phyloP scores from a whole-genome alignment of 2,797 vertebrate genomes.

The Xiphophorus birchmanni region DNA sequence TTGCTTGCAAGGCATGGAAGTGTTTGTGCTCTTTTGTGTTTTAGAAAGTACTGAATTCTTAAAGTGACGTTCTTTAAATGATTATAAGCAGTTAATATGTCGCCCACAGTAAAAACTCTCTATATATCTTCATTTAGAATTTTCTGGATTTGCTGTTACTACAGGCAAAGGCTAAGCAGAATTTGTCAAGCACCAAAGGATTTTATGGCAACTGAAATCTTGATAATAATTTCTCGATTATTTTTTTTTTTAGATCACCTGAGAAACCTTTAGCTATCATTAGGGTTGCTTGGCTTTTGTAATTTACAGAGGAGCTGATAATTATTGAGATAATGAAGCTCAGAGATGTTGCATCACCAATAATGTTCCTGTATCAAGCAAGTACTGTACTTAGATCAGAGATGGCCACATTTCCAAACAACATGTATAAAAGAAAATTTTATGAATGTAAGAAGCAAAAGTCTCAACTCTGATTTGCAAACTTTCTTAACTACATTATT shows the following conservation, averaged over 20 bases:
- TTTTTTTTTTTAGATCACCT: background rate
- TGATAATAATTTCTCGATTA: background rate
- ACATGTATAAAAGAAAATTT: background rate
- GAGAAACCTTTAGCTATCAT: background rate
- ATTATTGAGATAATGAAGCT: background rate
- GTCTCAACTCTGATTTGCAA: background rate
- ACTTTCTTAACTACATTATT: background rate
- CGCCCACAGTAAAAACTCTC: background rate
- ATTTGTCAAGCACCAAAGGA: background rate
- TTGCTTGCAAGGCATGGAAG: slow-evolving; percentile 6
- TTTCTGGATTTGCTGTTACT: background rate
- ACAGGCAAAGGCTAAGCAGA: background rate
- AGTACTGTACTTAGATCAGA: background rate
- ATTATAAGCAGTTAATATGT: slow-evolving; percentile 2
- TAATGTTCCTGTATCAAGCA: background rate
- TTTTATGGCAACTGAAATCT: background rate
- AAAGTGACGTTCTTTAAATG: background rate
- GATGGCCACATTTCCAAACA: background rate
- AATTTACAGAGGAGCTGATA: background rate
- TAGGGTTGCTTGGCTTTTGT: background rate
- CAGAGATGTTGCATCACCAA: background rate
- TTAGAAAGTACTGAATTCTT: background rate
- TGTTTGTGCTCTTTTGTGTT: background rate
- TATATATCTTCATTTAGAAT: background rate
- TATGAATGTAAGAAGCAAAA: background rate